A percentile compares a stretch with the other conserved stretches of the same genome.
phyloP scores from a whole-genome alignment of 2,888 invertebrate species.

The Idaea straminata region DNA sequence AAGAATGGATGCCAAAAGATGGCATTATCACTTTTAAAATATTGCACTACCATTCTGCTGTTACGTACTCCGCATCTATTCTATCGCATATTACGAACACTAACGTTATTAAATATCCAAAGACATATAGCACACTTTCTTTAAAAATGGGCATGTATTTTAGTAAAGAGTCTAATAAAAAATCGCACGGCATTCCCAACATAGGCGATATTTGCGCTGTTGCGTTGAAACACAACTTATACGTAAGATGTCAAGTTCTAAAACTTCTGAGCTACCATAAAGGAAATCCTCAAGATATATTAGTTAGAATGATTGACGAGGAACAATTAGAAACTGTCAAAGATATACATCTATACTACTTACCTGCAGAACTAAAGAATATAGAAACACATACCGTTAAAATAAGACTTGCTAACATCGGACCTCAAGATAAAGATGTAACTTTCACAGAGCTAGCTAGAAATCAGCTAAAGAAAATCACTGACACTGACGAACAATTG shows the following conservation, averaged over 20 bases:
- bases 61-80: conserved; percentile 81
- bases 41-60: conserved; percentile 79
- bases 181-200: conserved; percentile 59
- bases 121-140: conserved; percentile 52
- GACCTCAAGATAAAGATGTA: conserved; percentile 64
- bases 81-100: conserved; percentile 40
- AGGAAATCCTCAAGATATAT: conserved; percentile 50
- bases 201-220: conserved; percentile 81
- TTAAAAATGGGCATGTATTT: conserved; percentile 64
- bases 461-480: conserved; percentile 46
- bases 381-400: conserved; percentile 66
- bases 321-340: conserved; percentile 67
- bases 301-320: conserved; percentile 82
- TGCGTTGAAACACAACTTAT: conserved; percentile 64
- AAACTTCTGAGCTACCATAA: conserved; percentile 57
- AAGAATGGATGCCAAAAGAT: conserved; percentile 72
- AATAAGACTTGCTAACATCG: conserved; percentile 57
- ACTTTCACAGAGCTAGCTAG: conserved; percentile 59
- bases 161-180: conserved; percentile 54
- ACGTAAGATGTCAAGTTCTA: conserved; percentile 78
- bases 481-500: conserved; percentile 52
- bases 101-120: conserved; percentile 46
- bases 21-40: conserved; percentile 81
- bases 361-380: conserved; percentile 73
- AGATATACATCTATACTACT: conserved; percentile 64